Percentiles rank a stretch among this genome's conserved stretches.
phyloP scores from a whole-genome alignment of 2,797 vertebrate species.

The Gambelia wislizenii region DNA sequence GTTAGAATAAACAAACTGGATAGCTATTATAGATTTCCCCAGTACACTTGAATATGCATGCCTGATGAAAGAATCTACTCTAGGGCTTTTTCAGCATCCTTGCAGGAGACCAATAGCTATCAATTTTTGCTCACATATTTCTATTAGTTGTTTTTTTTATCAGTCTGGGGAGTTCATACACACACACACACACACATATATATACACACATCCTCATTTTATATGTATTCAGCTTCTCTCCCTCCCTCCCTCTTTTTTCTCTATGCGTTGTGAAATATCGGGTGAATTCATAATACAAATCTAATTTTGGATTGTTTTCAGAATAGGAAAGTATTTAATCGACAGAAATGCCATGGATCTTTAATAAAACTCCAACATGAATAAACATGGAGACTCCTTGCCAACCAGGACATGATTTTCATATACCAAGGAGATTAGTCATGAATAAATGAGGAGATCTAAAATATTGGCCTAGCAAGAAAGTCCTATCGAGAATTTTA shows the following conservation, averaged over 20 bases:
- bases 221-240: background rate
- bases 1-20: background rate
- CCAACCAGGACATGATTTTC: conserved; percentile 48
- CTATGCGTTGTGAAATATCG: conserved; percentile 25
- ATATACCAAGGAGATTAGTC: conserved; percentile 40
- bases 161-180: too few species aligned
- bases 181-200: too few species aligned
- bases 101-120: background rate
- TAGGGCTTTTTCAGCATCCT: background rate
- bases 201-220: background rate
- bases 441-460: conserved; percentile 61
- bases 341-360: conserved; percentile 35
- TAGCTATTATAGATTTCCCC: background rate
- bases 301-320: conserved; percentile 47
- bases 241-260: background rate
- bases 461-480: conserved; percentile 51
- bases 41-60: background rate
- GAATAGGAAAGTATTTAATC: conserved; percentile 19
- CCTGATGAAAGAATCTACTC: background rate
- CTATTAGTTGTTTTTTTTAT: too few species aligned
- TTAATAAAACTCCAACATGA: conserved; percentile 43
- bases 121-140: background rate
- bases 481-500: conserved; percentile 62
- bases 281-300: conserved; percentile 41
- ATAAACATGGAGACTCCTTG: conserved; percentile 48